Evolutionary conservation across 2,888 invertebrate genomes (phyloP).

Genomic region (Gastrophysa polygoni): DNA sequence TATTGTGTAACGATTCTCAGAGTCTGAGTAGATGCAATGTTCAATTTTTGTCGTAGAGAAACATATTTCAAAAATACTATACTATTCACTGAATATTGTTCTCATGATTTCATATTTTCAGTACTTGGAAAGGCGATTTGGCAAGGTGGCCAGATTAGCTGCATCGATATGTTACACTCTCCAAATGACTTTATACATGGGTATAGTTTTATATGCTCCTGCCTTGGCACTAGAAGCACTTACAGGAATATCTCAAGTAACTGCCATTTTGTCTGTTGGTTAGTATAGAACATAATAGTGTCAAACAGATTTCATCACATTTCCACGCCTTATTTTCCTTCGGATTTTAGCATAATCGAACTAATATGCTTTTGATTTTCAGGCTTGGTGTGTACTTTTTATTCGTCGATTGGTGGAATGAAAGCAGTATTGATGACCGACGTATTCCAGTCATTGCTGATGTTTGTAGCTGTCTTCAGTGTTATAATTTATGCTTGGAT

Average conservation of each 20-base stretch:
- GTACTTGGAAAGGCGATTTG: constrained; percentile 90
- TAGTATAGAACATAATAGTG: constrained; percentile 30
- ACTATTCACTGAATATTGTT: no score
- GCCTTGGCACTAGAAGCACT: constrained; percentile 87
- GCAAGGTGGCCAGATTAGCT: constrained; percentile 72
- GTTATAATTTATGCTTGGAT: constrained; percentile 76
- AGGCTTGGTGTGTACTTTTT: constrained; percentile 81
- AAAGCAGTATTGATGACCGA: constrained; percentile 90
- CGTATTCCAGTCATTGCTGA: constrained; percentile 81
- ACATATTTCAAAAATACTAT: no score
- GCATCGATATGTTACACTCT: constrained; percentile 85
- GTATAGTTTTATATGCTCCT: constrained; percentile 92
- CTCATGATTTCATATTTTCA: constrained; percentile 54
- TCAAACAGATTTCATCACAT: background rate
- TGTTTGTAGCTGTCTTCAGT: constrained; percentile 83
- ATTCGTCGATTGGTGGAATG: constrained; percentile 88
- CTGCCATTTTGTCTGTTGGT: constrained; percentile 76
- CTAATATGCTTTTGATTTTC: constrained; percentile 36
- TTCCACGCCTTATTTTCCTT: no score
- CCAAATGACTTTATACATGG: constrained; percentile 90
- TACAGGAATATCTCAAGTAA: constrained; percentile 75
- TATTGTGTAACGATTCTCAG: no score
- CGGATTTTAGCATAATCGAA: no score
- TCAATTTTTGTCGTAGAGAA: no score
- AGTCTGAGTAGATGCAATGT: no score